These are phyloP conservation scores for Mesorhabditis belari DNA, from an alignment of 2,888 invertebrate genomes.

Conservation along the genomic window DNA sequence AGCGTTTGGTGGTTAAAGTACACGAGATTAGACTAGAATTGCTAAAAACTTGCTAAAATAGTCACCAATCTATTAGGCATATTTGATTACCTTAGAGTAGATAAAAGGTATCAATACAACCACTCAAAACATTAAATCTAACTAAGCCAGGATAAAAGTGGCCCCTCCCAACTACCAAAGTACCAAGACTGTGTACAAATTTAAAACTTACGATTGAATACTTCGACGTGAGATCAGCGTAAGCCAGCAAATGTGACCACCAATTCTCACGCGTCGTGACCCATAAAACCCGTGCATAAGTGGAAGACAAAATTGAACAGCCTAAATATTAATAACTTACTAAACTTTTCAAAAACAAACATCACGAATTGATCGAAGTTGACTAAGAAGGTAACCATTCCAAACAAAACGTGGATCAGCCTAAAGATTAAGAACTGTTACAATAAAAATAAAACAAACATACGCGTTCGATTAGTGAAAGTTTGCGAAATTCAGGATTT, in stretches of 20 bases:
- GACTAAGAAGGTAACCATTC: conserved; percentile 69
- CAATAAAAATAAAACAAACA: conserved; percentile 2
- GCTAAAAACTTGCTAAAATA: no score
- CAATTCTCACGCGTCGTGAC: conserved; percentile 64
- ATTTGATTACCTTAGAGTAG: no score
- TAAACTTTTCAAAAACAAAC: conserved; percentile 7
- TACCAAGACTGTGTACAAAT: no score
- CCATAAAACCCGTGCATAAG: conserved; percentile 79
- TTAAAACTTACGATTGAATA: conserved; percentile 61
- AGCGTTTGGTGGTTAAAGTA: no score
- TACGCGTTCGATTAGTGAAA: conserved; percentile 35
- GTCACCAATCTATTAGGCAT: no score
- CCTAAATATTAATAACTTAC: conserved; percentile 9
- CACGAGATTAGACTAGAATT: no score
- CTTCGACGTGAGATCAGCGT: conserved; percentile 80
- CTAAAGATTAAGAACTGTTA: conserved; percentile 42
- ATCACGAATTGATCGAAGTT: conserved; percentile 21
- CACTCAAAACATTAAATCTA: no score
- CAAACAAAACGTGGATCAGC: conserved; percentile 84
- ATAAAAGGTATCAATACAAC: no score
- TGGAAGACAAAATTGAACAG: conserved; percentile 68
- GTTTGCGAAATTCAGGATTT: conserved; percentile 34
- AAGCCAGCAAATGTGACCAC: conserved; percentile 76
- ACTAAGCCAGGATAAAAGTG: no score
- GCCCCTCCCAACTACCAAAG: no score